A percentile compares a stretch with the other conserved stretches of the same genome.
phyloP scores from a whole-genome alignment of 92 coral and sea anemone genomes.

The Paragorgia papillata region DNA sequence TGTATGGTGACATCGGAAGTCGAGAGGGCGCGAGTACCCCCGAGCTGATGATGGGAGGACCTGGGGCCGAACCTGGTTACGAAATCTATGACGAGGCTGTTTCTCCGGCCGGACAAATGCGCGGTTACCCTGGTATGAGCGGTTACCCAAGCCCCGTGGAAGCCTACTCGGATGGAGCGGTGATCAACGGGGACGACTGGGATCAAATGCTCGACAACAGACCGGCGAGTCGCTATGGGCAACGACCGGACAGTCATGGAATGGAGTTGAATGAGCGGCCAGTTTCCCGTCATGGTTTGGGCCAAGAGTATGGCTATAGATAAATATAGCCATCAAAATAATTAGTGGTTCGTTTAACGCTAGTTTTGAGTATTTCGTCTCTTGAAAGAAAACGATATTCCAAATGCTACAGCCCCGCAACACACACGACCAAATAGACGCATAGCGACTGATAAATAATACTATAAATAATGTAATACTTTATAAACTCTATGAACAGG shows the following conservation, averaged over 20 bases:
- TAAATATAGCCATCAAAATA: no score
- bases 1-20: slow-evolving; percentile 92
- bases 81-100: slow-evolving; percentile 22
- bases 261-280: slow-evolving; percentile 21
- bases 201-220: slow-evolving; percentile 47
- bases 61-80: slow-evolving; percentile 52
- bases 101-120: slow-evolving; percentile 14
- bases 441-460: no score
- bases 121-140: neutral
- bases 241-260: slow-evolving; percentile 69
- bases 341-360: no score
- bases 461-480: no score
- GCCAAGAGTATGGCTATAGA: slow-evolving; percentile 38
- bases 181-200: slow-evolving; percentile 43
- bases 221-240: slow-evolving; percentile 87
- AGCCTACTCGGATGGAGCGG: slow-evolving; percentile 10
- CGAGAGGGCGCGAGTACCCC: slow-evolving; percentile 98
- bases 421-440: no score
- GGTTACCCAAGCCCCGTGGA: slow-evolving; percentile 50
- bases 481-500: no score
- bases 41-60: slow-evolving; percentile 83
- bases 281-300: slow-evolving; percentile 27
- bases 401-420: no score
- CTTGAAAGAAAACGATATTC: no score
- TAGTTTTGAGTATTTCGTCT: no score